Conservation (phyloP, 1,140 invertebrate species). For the Drosophila insularis region DNA sequence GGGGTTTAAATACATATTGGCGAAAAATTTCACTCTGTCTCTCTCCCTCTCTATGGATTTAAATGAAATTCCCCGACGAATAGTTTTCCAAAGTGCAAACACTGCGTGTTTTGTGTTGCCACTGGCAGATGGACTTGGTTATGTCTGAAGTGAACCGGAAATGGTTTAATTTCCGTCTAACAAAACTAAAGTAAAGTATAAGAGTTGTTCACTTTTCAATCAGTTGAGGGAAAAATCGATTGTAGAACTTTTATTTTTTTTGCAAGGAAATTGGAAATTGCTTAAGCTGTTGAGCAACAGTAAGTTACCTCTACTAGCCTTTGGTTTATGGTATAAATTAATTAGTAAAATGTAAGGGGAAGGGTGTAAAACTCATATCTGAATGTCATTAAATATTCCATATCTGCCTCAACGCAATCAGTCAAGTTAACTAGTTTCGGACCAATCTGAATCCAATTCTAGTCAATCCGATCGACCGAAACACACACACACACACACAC, state of each 20-base stretch:
- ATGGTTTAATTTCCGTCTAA: neutral
- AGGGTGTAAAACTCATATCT: too few species aligned
- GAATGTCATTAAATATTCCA: neutral
- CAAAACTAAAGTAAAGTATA: neutral
- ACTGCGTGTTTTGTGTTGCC: neutral
- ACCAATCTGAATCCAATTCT: neutral
- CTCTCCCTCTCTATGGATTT: too few species aligned
- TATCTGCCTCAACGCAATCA: neutral
- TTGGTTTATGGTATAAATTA: too few species aligned
- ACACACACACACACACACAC: too few species aligned
- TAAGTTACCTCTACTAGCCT: too few species aligned
- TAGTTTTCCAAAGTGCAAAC: too few species aligned
- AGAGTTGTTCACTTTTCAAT: neutral
- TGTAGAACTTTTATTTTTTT: neutral
- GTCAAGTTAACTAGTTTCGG: neutral
- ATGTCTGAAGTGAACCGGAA: neutral
- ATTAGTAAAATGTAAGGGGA: too few species aligned
- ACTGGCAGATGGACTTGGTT: too few species aligned
- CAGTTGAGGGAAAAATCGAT: constrained; percentile 1
- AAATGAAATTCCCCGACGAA: too few species aligned
- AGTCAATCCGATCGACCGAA: neutral
- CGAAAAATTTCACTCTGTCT: too few species aligned
- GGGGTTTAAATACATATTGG: too few species aligned
- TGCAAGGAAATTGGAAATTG: neutral
- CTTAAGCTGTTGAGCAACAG: neutral